Conservation (phyloP, 2,797 vertebrate species). For the Hylomyscus alleni region DNA sequence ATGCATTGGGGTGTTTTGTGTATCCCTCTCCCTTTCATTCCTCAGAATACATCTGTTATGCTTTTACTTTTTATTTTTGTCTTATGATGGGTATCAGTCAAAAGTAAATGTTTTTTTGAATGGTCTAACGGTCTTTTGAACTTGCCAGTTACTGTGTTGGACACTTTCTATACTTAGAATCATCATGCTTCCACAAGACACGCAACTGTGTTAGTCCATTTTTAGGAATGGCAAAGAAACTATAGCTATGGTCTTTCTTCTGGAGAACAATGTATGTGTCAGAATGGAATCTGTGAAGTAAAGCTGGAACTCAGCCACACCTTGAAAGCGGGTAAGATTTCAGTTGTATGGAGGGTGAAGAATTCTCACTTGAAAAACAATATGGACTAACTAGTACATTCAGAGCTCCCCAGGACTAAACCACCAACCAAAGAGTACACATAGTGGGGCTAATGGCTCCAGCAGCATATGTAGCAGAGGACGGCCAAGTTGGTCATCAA, state of each 20-base stretch:
- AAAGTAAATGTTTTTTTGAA: background rate
- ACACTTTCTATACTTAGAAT: background rate
- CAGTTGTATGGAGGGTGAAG: background rate
- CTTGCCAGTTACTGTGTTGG: background rate
- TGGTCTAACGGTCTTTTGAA: conserved; percentile 4
- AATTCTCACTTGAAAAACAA: background rate
- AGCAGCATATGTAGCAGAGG: too few species aligned
- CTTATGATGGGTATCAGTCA: background rate
- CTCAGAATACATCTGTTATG: background rate
- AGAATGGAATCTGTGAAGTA: background rate
- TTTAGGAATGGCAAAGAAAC: background rate
- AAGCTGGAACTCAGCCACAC: background rate
- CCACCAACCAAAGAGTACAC: too few species aligned
- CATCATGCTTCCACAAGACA: background rate
- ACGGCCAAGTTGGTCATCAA: too few species aligned
- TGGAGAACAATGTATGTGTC: background rate
- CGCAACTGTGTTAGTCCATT: background rate
- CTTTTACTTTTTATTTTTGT: conserved; percentile 37
- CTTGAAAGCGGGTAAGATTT: background rate
- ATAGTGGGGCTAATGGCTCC: too few species aligned
- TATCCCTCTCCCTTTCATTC: background rate
- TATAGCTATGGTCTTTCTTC: background rate
- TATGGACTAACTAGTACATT: too few species aligned
- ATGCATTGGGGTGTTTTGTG: background rate
- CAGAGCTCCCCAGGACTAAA: too few species aligned